Percentiles rank a stretch among this genome's conserved stretches.
Conservation (phyloP, 2,113 vertebrate genomes). For the Carlito syrichta region DNA sequence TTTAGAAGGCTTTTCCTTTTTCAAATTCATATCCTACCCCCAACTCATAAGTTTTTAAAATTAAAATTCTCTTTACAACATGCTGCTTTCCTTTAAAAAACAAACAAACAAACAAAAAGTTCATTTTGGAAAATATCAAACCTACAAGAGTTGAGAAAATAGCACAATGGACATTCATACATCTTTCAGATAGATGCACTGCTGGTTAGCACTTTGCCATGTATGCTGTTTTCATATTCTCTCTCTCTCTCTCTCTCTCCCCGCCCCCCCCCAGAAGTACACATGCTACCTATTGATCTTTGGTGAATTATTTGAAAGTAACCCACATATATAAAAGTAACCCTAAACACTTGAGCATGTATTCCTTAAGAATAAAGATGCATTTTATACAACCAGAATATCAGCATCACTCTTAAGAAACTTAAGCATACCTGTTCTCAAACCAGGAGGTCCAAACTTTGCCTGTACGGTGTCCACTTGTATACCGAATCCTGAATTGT, state of each 20-base stretch:
- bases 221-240: too few species aligned
- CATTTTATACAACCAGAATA: background rate
- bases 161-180: background rate
- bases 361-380: background rate
- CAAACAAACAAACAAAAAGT: too few species aligned
- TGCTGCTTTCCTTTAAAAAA: background rate
- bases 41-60: background rate
- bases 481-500: too few species aligned
- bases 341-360: background rate
- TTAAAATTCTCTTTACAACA: background rate
- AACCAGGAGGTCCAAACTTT: too few species aligned
- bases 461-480: too few species aligned
- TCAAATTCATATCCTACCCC: background rate
- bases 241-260: background rate
- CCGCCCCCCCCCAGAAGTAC: background rate
- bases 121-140: too few species aligned
- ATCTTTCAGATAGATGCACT: background rate
- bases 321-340: background rate
- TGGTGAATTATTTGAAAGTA: background rate
- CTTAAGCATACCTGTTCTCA: too few species aligned
- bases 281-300: background rate
- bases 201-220: background rate
- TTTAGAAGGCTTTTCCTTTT: background rate
- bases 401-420: background rate
- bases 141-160: too few species aligned